Base-by-base conservation (phyloP, 2,797 vertebrate species). In the Anabacerthia variegaticeps region DNA sequence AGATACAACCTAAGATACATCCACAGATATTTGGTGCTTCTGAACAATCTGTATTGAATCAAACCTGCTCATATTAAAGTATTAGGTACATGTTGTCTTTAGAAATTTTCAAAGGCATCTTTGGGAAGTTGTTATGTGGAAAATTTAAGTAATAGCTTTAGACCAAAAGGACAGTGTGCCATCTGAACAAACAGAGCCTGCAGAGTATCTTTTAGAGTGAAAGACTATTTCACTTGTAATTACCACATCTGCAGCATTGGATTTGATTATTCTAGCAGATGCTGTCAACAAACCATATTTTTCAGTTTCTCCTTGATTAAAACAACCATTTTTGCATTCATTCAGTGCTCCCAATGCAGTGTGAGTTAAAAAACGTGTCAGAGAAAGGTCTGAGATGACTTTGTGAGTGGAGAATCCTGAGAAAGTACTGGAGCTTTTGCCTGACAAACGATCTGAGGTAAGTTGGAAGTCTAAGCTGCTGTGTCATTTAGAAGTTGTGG, bases 51-150 rank as follows among this genome's bases (percentile, higher is more conserved):
- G 97, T 86, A 96, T 97, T 89, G 81, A 97, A 98, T 98, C 96
- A 97, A 97, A 97, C 93, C 91, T 95, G 87, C 94, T 97, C 97
- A 98, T 98, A 98, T 98, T 98, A 97, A 98, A 98, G 97, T 97
- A 97, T 97, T 97, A 97, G 96, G 95, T 95, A 96, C 96, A 96
- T 97, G 97, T 98, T 98, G 92, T 96, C 93, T 92, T 97, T 97
- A 96, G 96, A 97, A 98, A 95, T 97, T 97, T 98, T 98, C 97
- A 97, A 97, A 98, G 97, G 96, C 95, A 95, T 97, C 95, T 95
- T 95, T 96, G 95, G 97, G 97, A 98, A 98, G 96, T 96, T 97
- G 97, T 98, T 97, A 95, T 89, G 95, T 95, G 96, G 95, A 97
- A 97, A 98, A 98, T 96, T 58, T 96, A 95, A 96, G 97, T 97